A percentile compares a stretch with the other conserved stretches of the same genome.
These are phyloP conservation scores for Drosophila eugracilis DNA, from an alignment of 1,140 invertebrate species.

Conservation along the genomic window DNA sequence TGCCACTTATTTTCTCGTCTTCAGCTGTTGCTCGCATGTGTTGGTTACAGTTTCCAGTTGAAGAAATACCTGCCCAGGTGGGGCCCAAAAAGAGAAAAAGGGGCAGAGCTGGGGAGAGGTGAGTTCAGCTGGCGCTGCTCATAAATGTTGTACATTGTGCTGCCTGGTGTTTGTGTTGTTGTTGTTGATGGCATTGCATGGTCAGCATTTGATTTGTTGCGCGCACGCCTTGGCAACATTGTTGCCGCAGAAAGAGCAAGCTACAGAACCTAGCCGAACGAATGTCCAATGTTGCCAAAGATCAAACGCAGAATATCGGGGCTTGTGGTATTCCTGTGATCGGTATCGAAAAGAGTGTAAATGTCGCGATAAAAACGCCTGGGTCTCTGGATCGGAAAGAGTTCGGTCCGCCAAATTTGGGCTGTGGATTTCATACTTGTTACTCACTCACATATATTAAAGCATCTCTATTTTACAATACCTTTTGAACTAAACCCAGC, in stretches of 20 bases:
- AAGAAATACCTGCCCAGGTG: slow-evolving; percentile 59
- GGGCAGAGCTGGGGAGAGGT: slow-evolving; percentile 8
- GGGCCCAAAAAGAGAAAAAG: slow-evolving; percentile 30
- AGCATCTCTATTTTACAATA: no score
- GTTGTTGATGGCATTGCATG: slow-evolving; percentile 61
- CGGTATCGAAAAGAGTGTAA: neutral
- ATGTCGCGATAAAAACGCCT: slow-evolving; percentile 14
- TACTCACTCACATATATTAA: no score
- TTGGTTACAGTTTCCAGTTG: slow-evolving; percentile 29
- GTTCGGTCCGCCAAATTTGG: neutral
- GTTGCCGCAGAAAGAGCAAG: slow-evolving; percentile 51
- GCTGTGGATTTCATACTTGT: neutral
- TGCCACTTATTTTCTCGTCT: slow-evolving; percentile 8
- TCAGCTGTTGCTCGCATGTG: slow-evolving; percentile 13
- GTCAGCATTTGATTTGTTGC: slow-evolving; percentile 77
- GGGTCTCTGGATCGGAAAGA: slow-evolving; percentile 6
- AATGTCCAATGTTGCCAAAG: slow-evolving; percentile 35
- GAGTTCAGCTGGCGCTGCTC: slow-evolving; percentile 49
- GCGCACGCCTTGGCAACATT: slow-evolving; percentile 72
- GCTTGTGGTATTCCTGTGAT: slow-evolving; percentile 1
- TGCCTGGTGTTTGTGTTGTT: slow-evolving; percentile 41
- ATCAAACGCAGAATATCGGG: slow-evolving; percentile 8
- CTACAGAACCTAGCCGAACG: slow-evolving; percentile 18
- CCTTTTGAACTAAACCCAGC: no score
- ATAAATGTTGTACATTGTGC: slow-evolving; percentile 62